Evolutionary conservation across 2,797 vertebrate species (phyloP), one percentile per base, ranked within the genome.

Genomic region (Pseudotriccus pelzelni): DNA sequence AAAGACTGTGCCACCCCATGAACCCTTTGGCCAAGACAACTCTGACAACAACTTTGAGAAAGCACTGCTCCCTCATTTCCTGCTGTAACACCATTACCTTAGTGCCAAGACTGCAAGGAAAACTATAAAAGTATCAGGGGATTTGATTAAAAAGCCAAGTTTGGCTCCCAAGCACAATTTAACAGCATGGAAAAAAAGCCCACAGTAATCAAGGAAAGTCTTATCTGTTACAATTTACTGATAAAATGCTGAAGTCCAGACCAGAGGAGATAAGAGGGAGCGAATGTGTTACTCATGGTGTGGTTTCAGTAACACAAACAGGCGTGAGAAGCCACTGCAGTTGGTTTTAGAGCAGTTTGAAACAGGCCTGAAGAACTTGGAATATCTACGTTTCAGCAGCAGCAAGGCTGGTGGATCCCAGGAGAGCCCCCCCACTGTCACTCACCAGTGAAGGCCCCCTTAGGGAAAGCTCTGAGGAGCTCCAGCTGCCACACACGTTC

Each of bases 401-500:
- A 16, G 50, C 27, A 41, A 19, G 20, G 86, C 56, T 50, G 52
- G 25, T 14, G 58, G 25, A 3, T 59, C 46, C 62, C 56, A 10
- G 4, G 8, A 2, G 30, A 27, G 28, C 58, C 36, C 28, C 39
- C 36, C 22, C 36, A 16, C 25, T 9, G 19, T 17, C 44, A 8
- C 39, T 41, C n/a, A 4, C 9, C 20, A 83, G 36, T 7, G 44
- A 16, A 43, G 14, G 58, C 46, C 53, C 50, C 6, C 0, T 19
- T 12, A 34, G 36, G 46, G 53, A 22, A 41, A 60, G 53, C 52
- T 20, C 1, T 0, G 34, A 55, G 56, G 8, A 59, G 59, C 32
- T 17, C 9, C 1, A 0, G 28, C 47, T 37, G 50, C 41, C 28
- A 47, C 30, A 75, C 1, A 1, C 11, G 3, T 46, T 67, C 53